These are phyloP conservation scores for Protula sp. DNA, from an alignment of 2,888 invertebrate species.

Conservation along the genomic window DNA sequence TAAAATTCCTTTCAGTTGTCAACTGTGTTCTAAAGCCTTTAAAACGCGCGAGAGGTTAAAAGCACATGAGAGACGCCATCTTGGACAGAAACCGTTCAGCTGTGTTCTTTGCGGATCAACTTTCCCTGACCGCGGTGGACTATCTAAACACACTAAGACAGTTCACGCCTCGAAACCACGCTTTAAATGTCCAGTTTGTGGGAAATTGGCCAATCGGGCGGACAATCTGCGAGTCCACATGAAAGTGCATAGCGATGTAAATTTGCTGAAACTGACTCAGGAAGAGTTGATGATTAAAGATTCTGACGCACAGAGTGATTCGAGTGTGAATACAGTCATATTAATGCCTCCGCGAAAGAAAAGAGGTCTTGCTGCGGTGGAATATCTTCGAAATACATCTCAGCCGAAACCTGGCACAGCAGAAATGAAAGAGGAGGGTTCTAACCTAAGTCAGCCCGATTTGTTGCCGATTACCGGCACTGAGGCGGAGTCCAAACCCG, in stretches of 20 bases:
- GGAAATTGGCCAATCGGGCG: constrained; percentile 36
- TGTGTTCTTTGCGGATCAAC: constrained; percentile 28
- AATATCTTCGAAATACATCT: too few relatives aligned
- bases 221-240: constrained; percentile 39
- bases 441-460: too few relatives aligned
- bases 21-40: constrained; percentile 36
- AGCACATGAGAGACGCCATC: constrained; percentile 31
- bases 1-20: constrained; percentile 33
- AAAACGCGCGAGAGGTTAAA: constrained; percentile 20
- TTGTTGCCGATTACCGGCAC: too few relatives aligned
- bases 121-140: constrained; percentile 43
- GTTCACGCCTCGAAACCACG: constrained; percentile 37
- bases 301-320: too few relatives aligned
- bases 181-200: constrained; percentile 42
- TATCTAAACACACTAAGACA: constrained; percentile 41
- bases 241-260: constrained; percentile 16
- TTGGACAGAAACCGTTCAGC: constrained; percentile 27
- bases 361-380: too few relatives aligned
- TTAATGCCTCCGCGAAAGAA: too few relatives aligned
- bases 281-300: constrained; percentile 7
- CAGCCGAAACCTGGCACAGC: too few relatives aligned
- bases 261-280: constrained; percentile 12
- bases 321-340: too few relatives aligned
- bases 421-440: too few relatives aligned
- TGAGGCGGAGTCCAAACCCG: too few relatives aligned